These are phyloP conservation scores for Silurus aristotelis DNA, from an alignment of 2,797 vertebrate species.

Conservation along the genomic window DNA sequence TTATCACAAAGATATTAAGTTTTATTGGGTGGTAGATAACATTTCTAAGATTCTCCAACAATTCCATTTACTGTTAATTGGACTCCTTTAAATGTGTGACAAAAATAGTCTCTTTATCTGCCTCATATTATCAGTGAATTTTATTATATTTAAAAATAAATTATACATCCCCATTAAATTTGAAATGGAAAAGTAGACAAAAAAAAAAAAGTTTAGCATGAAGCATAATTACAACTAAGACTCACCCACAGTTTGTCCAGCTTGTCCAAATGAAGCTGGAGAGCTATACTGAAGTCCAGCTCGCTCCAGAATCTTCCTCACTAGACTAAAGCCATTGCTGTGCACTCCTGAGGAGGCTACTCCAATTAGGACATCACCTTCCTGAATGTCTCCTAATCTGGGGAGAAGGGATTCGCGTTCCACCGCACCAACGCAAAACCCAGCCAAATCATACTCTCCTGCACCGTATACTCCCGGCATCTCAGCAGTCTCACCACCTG, in stretches of 20 bases:
- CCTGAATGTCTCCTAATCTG: constrained; percentile 75
- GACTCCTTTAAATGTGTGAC: background rate
- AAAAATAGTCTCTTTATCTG: no score
- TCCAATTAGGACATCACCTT: constrained; percentile 86
- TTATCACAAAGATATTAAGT: no score
- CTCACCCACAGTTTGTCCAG: constrained; percentile 82
- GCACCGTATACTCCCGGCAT: constrained; percentile 90
- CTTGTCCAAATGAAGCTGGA: constrained; percentile 70
- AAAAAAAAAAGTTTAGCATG: background rate
- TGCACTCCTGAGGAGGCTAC: constrained; percentile 91
- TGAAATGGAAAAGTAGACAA: background rate
- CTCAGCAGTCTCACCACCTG: constrained; percentile 95
- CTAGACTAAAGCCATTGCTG: constrained; percentile 96
- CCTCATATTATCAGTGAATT: background rate
- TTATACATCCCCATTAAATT: background rate
- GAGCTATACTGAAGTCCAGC: constrained; percentile 76
- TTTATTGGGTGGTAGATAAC: background rate
- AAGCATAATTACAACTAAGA: background rate
- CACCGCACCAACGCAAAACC: constrained; percentile 90
- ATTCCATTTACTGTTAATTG: background rate
- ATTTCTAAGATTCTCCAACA: background rate
- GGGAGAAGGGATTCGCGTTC: constrained; percentile 85
- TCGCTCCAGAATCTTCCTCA: constrained; percentile 85
- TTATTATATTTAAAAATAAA: background rate
- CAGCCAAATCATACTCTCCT: constrained; percentile 91